Evolutionary conservation across 2,797 vertebrate genomes (phyloP), one percentile per base, ranked within the genome.

Genomic region (Coilia nasus): DNA sequence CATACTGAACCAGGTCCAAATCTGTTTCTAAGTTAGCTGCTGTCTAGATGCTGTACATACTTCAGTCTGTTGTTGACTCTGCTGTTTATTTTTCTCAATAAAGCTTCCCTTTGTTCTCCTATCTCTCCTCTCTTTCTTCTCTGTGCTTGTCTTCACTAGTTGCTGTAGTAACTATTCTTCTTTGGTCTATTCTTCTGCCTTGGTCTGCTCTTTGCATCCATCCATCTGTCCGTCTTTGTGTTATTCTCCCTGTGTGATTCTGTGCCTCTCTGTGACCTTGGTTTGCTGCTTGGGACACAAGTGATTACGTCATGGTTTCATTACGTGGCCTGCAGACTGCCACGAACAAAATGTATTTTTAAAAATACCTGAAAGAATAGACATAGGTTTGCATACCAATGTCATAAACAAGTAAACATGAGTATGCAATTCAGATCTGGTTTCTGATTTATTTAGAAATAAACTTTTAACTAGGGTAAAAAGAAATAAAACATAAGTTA

Each of bases 1-100:
- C 21, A 62, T 67, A 28, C 62, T 31, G 25, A 14, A 25, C 15
- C 67, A 21, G 71, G 15, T 7, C 23, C 9, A 9, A 0, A 25
- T 78, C 71, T 78, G 71, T 78, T 44, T 35, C 7, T 0, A 3
- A 6, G 15, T 21, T 19, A 9, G 35, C 71, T 78, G 71, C 35
- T 41, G 31, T 78, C 35, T 44, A 17, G 71, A 21, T 7, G 19
- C 71, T 78, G 71, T 78, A 78, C 35, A 78, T 78, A 78, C 31
- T 78, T 78, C 71, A 78, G 19, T 78, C 15, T 21, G 35, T 78
- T 78, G 44, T 31, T 75, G 71, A 78, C 56, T 47, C 81, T 82
- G 81, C 81, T 56, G n/a, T 82, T 50, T 35, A 82, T 82, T 82
- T 31, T n/a, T 78, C 71, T 78, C 71, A 78, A 78, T 78, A 78